Percentiles rank a stretch among this genome's conserved stretches.
Conservation (phyloP, 1,140 invertebrate genomes). For the Oscheius sp. region DNA sequence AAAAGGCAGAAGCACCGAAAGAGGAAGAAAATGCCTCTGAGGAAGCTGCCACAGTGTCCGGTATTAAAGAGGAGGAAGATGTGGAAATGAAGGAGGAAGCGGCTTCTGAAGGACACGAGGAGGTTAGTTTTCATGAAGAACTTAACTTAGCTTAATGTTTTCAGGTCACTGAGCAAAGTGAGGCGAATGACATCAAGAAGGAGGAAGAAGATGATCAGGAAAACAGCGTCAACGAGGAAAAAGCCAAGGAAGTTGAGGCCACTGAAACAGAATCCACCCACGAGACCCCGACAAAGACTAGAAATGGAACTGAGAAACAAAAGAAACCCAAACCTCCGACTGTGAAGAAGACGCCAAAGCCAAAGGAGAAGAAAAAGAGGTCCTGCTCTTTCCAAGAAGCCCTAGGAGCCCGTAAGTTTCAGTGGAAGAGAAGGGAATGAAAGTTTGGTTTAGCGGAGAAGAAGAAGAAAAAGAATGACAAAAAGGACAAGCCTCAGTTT, state of each 20-base stretch:
- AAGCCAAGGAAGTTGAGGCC: not conserved
- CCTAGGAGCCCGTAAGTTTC: not conserved
- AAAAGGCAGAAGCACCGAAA: not conserved
- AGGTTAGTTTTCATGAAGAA: too few species aligned
- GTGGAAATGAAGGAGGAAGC: too few species aligned
- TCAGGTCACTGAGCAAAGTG: too few species aligned
- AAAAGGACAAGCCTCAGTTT: slow-evolving; percentile 19
- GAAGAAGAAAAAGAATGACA: slow-evolving; percentile 22
- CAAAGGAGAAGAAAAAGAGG: not conserved
- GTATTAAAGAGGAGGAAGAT: too few species aligned
- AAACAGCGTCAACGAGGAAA: not conserved
- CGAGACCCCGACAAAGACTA: too few species aligned
- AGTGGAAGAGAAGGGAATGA: not conserved
- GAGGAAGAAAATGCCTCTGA: not conserved
- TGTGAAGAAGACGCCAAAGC: slow-evolving; percentile 14
- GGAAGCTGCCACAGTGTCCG: not conserved
- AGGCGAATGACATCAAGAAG: not conserved
- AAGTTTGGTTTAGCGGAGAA: not conserved
- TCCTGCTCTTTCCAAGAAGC: not conserved
- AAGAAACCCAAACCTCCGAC: too few species aligned
- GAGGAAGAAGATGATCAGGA: slow-evolving; percentile 11
- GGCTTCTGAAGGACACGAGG: too few species aligned
- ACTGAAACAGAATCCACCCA: too few species aligned
- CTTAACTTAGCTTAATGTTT: too few species aligned
- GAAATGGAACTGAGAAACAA: too few species aligned